Evolutionary conservation across 2,113 vertebrate species (phyloP), one percentile per base, ranked within the genome.

Genomic region (Anolis sagrei): DNA sequence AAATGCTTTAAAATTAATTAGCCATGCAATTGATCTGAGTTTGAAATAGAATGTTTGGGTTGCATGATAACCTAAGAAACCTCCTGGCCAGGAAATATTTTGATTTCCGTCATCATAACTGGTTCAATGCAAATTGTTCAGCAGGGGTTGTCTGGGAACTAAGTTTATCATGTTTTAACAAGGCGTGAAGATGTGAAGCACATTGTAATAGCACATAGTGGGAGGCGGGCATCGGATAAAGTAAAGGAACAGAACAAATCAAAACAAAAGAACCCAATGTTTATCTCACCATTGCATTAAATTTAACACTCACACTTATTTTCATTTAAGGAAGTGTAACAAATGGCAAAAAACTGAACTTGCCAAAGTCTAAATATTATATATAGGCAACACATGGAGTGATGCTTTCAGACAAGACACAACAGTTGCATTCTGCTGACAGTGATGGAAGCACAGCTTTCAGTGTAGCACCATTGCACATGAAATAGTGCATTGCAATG

Each of bases 1-100:
- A 91, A 84, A 36, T 82, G 0, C 4, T 82, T 88, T 86, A 80
- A 87, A 68, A 88, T 86, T 89, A 90, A 94, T 91, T 92, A 91
- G 79, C 88, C 87, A 86, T 86, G 70, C 19, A 93, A 87, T 90
- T 89, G 29, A 51, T 88, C 88, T 92, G 86, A 88, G 79, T 25
- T 90, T 89, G 77, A 88, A 78, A 76, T 81, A 44, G 34, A 74
- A 81, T 89, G 54, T 76, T 93, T 91, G 81, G 9, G 51, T 92
- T 91, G 82, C 27, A 85, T 82, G 91, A 86, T 81, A 92, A 87
- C 85, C 89, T 29, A 0, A 10, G 58, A 54, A 48, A 6, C 25
- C 39, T 44, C 76, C 36, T 66, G 88, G 66, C 61, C 36, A 90
- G 82, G 81, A 87, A 92, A 88, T 80, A 78, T 5, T 76, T 5